Base-by-base conservation (phyloP, 2,797 vertebrate species). In the Gobionotothen gibberifrons region DNA sequence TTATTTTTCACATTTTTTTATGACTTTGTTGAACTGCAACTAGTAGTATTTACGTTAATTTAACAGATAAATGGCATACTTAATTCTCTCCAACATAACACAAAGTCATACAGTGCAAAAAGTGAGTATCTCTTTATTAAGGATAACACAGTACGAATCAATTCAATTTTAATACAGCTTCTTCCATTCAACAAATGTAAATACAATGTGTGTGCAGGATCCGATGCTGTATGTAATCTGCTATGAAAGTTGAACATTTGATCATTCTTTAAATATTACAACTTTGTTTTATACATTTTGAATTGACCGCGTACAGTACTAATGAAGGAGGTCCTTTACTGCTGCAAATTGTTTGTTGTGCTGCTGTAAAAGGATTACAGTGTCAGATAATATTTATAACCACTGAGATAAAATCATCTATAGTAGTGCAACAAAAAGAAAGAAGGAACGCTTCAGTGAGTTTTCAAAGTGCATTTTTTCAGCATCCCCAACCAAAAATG, bases 101-200 rank as follows among this genome's bases (percentile, higher is more conserved):
- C 55, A 63, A 53, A 81, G 17, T 40, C 13, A 55, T 78, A 53
- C 80, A 87, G 80, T 89, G 86, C 83, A 88, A 87, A 88, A 74
- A 79, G 49, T 58, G 66, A 76, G 49, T 55, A 51, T 66, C 13
- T 72, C 29, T 87, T 86, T 79, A 87, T 86, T 83, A 46, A 60
- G 51, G 58, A 74, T 68, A 76, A 59, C 70, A 82, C 79, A 83
- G 48, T 47, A 59, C 13, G 19, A 67, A 85, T 43, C 5, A 49
- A 11, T 60, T 73, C 9, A n/a, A 47, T 15, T 56, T 44, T 5
- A 66, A 53, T 67, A 29, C 52, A 61, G 15, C 36, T 61, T 16
- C 5, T 5, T 60, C 14, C 9, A 53, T 42, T 56, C 47, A 74
- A 42, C 19, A 47, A 43, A 62, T 62, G 11, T 29, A 63, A 71